Evolutionary conservation across 37 sponge, comb jelly and placozoan genomes (phyloP).

Genomic region (Haliclona indistincta): DNA sequence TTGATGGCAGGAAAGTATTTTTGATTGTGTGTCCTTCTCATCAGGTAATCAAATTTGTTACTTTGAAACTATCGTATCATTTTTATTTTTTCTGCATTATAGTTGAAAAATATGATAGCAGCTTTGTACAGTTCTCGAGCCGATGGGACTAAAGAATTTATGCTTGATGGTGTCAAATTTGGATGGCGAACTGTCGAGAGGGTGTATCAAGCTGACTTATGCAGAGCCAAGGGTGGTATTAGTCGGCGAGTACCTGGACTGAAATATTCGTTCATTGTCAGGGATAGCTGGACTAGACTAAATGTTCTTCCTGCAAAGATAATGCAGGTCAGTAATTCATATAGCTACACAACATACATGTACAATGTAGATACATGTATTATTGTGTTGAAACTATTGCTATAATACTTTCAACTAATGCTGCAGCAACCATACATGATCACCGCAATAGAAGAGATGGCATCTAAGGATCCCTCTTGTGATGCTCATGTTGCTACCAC

Average conservation of each 20-base stretch:
- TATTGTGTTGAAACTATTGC: not conserved
- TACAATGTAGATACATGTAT: not conserved
- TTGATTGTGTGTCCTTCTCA: constrained; percentile 14
- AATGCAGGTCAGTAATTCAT: constrained; percentile 7
- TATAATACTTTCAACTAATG: not conserved
- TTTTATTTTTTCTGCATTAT: not conserved
- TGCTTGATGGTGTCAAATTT: not conserved
- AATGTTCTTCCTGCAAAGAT: constrained; percentile 15
- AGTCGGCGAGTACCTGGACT: constrained; percentile 16
- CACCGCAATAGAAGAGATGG: constrained; percentile 16
- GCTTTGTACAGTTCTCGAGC: not conserved
- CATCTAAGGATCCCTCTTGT: not conserved
- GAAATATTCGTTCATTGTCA: not conserved
- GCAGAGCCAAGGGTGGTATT: not conserved
- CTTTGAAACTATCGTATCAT: not conserved
- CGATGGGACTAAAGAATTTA: constrained; percentile 5
- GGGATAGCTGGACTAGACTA: not conserved
- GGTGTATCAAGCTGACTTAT: not conserved
- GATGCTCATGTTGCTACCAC: not conserved
- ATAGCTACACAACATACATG: too few relatives aligned
- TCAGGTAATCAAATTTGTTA: not conserved
- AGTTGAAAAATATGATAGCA: constrained; percentile 16
- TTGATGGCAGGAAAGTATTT: not conserved
- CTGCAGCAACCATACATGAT: constrained; percentile 35
- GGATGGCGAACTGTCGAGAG: constrained; percentile 2